Conservation (phyloP, 92 coral and sea anemone genomes). For the Phenganax stokvisi region DNA sequence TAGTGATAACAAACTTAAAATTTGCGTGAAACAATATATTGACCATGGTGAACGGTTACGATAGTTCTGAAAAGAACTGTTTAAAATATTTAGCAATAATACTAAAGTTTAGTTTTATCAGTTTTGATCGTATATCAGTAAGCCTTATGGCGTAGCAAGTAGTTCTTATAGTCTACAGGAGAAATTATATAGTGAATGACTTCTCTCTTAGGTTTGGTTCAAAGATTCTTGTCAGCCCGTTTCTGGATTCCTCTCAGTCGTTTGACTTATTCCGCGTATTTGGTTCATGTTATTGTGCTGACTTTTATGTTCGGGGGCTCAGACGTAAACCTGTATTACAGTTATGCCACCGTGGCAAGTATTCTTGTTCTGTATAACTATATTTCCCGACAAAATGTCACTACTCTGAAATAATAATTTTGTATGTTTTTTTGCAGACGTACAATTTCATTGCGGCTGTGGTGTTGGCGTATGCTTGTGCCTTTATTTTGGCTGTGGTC, state of each 20-base stretch:
- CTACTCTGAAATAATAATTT: not conserved
- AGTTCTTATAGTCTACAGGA: not conserved
- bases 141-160: too few relatives aligned
- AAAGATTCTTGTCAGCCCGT: conserved; percentile 66
- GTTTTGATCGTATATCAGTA: too few relatives aligned
- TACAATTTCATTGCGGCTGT: conserved; percentile 56
- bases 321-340: conserved; percentile 51
- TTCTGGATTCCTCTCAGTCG: conserved; percentile 91
- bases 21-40: too few relatives aligned
- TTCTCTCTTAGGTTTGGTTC: conserved; percentile 56
- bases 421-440: conserved; percentile 39
- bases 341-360: conserved; percentile 60
- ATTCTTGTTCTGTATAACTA: not conserved
- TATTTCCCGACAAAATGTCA: not conserved
- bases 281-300: conserved; percentile 63
- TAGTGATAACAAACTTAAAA: too few relatives aligned
- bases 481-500: conserved; percentile 72
- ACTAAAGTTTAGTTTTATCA: too few relatives aligned
- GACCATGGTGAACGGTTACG: too few relatives aligned
- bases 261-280: conserved; percentile 69
- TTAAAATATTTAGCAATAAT: too few relatives aligned
- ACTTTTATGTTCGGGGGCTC: conserved; percentile 43
- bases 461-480: conserved; percentile 59
- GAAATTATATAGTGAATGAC: not conserved
- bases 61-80: too few relatives aligned